Evolutionary conservation across 1,140 invertebrate species (phyloP).

Genomic region (Pseudobourletiella spinata): DNA sequence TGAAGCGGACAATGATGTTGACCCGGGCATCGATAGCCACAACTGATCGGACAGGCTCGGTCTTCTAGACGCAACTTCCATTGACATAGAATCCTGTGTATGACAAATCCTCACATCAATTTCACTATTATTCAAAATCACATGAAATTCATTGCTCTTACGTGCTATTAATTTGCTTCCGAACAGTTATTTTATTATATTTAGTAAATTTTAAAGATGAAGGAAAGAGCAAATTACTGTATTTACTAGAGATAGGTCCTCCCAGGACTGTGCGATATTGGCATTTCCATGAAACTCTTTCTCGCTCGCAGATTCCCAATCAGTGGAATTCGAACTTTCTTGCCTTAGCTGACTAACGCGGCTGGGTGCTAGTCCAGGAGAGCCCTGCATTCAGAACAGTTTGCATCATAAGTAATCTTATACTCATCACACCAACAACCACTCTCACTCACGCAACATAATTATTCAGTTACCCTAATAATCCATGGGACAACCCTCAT

Average conservation of each 20-base stretch:
- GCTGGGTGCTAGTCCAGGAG: constrained; percentile 33
- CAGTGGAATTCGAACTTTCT: constrained; percentile 26
- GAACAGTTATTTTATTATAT: background rate
- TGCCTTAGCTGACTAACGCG: constrained; percentile 32
- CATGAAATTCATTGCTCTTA: background rate
- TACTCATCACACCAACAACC: too few species aligned
- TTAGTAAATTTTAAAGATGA: background rate
- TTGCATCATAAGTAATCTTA: background rate
- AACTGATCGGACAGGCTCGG: constrained; percentile 32
- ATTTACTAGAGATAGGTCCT: constrained; percentile 34
- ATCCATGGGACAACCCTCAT: too few species aligned
- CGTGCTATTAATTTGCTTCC: background rate
- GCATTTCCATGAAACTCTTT: constrained; percentile 34
- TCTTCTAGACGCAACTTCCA: constrained; percentile 28
- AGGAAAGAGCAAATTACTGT: background rate
- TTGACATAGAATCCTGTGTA: constrained; percentile 33
- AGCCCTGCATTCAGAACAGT: constrained; percentile 26
- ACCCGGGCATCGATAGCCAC: constrained; percentile 30
- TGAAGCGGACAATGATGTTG: constrained; percentile 30
- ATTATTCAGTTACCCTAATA: too few species aligned
- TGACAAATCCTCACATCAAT: too few species aligned
- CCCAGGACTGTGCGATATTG: constrained; percentile 35
- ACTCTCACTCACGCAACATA: too few species aligned
- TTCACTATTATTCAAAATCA: background rate
- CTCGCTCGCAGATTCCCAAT: constrained; percentile 34